These are phyloP conservation scores for Crotalus viridis DNA, from an alignment of 2,113 vertebrate species.

Conservation along the genomic window DNA sequence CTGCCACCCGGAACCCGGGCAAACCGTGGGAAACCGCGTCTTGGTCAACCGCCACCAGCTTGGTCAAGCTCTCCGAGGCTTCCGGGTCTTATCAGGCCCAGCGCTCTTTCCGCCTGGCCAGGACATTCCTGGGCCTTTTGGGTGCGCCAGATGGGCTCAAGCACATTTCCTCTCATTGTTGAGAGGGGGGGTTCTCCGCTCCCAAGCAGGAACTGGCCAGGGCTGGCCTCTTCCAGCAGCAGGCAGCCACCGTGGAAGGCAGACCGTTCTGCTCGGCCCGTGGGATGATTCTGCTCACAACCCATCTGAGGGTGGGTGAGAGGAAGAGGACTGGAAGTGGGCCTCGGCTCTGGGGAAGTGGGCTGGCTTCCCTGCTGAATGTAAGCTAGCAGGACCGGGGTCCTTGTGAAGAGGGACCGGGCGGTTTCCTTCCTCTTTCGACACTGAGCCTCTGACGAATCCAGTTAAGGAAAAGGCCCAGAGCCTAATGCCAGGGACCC, in stretches of 20 bases:
- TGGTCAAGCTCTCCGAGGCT: conserved; percentile 54
- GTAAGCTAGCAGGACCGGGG: background rate
- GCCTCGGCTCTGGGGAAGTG: background rate
- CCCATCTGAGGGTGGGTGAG: background rate
- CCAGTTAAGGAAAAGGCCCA: background rate
- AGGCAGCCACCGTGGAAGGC: background rate
- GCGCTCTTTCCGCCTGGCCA: conserved; percentile 49
- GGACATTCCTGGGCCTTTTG: conserved; percentile 32
- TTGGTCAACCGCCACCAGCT: background rate
- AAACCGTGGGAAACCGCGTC: conserved; percentile 69
- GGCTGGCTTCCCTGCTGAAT: background rate
- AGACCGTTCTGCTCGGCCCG: background rate
- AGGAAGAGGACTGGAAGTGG: background rate
- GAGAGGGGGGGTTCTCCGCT: conserved; percentile 14
- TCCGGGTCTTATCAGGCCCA: conserved; percentile 70
- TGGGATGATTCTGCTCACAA: background rate
- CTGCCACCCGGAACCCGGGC: background rate
- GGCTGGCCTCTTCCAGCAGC: background rate
- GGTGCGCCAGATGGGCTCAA: conserved; percentile 30
- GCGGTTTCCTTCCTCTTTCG: background rate
- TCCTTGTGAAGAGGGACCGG: background rate
- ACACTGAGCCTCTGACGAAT: background rate
- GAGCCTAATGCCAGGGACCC: background rate
- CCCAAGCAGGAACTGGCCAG: conserved; percentile 17
- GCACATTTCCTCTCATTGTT: conserved; percentile 68